Percentiles rank a stretch among this genome's conserved stretches.
Evolutionary conservation across 2,797 vertebrate genomes (phyloP).

Genomic region (Adelosebastes latens): DNA sequence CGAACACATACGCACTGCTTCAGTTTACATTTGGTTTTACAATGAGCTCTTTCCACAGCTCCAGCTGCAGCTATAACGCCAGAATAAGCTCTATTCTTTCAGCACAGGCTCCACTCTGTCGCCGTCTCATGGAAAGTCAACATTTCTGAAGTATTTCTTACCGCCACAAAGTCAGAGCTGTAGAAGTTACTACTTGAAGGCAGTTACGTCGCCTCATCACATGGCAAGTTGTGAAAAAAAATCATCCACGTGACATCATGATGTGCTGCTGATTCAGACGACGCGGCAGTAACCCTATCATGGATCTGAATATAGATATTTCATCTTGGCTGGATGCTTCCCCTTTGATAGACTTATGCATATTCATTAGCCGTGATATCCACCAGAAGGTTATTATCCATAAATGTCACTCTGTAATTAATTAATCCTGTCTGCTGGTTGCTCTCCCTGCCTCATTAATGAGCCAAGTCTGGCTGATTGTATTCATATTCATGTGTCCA

Average conservation of each 20-base stretch:
- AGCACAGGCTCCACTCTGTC: background rate
- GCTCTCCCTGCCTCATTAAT: constrained; percentile 79
- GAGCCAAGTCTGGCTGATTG: constrained; percentile 78
- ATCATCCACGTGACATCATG: constrained; percentile 7
- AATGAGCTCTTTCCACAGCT: background rate
- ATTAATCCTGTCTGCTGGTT: constrained; percentile 82
- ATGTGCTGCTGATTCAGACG: constrained; percentile 33
- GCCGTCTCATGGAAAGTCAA: background rate
- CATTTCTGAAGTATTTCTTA: background rate
- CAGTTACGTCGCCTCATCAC: background rate
- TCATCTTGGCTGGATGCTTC: constrained; percentile 71
- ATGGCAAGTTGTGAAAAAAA: background rate
- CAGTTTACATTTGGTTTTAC: background rate
- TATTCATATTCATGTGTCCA: constrained; percentile 79
- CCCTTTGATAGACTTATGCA: constrained; percentile 73
- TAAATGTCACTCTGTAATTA: constrained; percentile 85
- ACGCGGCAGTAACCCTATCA: constrained; percentile 27
- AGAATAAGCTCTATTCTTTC: background rate
- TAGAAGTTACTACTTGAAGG: background rate
- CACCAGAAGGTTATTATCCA: constrained; percentile 85
- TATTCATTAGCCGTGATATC: constrained; percentile 81
- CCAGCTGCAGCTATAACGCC: background rate
- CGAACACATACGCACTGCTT: background rate
- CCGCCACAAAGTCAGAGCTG: background rate
- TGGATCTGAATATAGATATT: constrained; percentile 72